phyloP scores from a whole-genome alignment of 2,113 vertebrate species.

The Edolisoma coerulescens region DNA sequence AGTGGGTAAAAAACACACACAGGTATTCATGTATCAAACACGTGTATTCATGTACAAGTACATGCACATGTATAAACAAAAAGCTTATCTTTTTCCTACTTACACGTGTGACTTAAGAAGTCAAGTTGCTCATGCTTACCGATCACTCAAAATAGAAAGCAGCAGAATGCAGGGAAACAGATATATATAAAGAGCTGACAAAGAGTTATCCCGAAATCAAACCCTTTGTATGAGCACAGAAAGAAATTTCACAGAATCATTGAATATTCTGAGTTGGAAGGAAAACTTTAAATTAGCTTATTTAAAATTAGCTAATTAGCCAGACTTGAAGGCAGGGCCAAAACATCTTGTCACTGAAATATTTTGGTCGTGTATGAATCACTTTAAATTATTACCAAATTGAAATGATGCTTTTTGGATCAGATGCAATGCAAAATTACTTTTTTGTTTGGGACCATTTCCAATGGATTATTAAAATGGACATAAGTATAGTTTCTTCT shows the following conservation, averaged over 20 bases:
- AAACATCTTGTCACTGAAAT: neutral
- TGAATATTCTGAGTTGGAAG: neutral
- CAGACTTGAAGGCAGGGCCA: rapidly evolving
- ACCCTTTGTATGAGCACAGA: neutral
- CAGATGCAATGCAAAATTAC: neutral
- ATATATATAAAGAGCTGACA: neutral
- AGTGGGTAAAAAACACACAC: neutral
- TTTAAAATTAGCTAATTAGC: neutral
- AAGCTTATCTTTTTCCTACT: neutral
- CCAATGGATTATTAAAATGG: neutral
- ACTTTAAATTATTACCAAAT: neutral
- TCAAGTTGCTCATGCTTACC: neutral
- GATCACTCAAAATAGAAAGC: neutral
- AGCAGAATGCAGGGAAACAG: neutral
- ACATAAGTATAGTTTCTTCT: neutral
- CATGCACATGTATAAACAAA: neutral
- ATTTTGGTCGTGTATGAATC: neutral
- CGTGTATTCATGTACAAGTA: neutral
- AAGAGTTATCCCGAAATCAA: neutral
- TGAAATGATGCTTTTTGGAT: neutral
- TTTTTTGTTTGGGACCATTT: neutral
- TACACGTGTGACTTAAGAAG: neutral
- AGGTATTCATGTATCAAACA: neutral
- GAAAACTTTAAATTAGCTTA: neutral
- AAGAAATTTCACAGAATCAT: neutral